A percentile compares a stretch with the other conserved stretches of the same genome.
Conservation (phyloP, 1,140 invertebrate genomes). For the Drosophila melanica region DNA sequence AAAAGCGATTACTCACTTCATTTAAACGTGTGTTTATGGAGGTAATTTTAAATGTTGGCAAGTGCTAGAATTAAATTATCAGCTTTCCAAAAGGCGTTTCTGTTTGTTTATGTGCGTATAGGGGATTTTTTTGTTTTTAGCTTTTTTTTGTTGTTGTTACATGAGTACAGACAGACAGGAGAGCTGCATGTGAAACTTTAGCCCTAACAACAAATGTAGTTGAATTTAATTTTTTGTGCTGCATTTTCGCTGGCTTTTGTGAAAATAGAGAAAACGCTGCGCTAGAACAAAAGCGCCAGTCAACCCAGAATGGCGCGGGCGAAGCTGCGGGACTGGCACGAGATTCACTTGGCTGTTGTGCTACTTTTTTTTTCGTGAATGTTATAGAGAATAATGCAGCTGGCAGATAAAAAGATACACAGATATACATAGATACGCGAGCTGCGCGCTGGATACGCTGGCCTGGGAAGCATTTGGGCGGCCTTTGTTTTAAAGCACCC, state of each 20-base stretch:
- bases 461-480: slow-evolving; percentile 39
- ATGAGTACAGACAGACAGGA: neutral
- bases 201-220: slow-evolving; percentile 3
- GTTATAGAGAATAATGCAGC: slow-evolving; percentile 43
- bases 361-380: slow-evolving; percentile 18
- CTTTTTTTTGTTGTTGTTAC: neutral
- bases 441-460: slow-evolving; percentile 2
- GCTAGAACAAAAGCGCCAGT: slow-evolving; percentile 50
- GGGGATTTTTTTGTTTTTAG: neutral
- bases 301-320: slow-evolving; percentile 29
- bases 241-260: slow-evolving; percentile 27
- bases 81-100: neutral
- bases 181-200: slow-evolving; percentile 32
- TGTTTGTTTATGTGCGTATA: neutral
- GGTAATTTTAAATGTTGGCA: neutral
- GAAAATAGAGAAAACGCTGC: slow-evolving; percentile 45
- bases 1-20: neutral
- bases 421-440: neutral
- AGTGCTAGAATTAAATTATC: neutral
- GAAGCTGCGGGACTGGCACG: slow-evolving; percentile 28
- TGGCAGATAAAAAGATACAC: slow-evolving; percentile 20
- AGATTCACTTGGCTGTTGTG: slow-evolving; percentile 43
- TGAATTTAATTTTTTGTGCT: slow-evolving; percentile 19
- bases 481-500: slow-evolving; percentile 38
- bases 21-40: slow-evolving; percentile 1